These are phyloP conservation scores for Brienomyrus brachyistius DNA, from an alignment of 2,113 vertebrate genomes.

Conservation along the genomic window DNA sequence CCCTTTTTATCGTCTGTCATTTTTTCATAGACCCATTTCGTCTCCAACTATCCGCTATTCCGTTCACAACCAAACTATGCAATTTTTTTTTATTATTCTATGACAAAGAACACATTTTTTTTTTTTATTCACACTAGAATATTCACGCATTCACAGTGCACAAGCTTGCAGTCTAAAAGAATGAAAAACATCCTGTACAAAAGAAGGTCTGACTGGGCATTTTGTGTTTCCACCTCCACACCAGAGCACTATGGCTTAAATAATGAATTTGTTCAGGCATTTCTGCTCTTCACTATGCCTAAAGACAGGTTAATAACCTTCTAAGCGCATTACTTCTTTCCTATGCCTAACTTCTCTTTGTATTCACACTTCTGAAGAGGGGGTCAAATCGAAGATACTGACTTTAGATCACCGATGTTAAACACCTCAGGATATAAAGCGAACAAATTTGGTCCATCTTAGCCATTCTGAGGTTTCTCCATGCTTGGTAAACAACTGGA, in stretches of 20 bases:
- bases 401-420: not conserved
- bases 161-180: constrained; percentile 86
- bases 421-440: constrained; percentile 1
- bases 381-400: not conserved
- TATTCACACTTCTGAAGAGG: constrained; percentile 12
- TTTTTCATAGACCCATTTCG: constrained; percentile 40
- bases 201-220: constrained; percentile 27
- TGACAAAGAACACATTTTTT: constrained; percentile 78
- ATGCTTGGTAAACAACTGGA: not conserved
- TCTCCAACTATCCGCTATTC: constrained; percentile 75
- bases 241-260: constrained; percentile 43
- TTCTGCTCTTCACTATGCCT: constrained; percentile 22
- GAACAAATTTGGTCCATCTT: not conserved
- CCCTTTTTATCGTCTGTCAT: constrained; percentile 28
- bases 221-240: constrained; percentile 29
- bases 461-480: constrained; percentile 11
- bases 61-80: constrained; percentile 85
- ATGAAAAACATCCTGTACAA: constrained; percentile 53
- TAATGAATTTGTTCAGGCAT: constrained; percentile 30
- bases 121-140: constrained; percentile 75
- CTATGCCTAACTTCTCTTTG: not conserved
- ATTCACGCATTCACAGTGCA: constrained; percentile 90
- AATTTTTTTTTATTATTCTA: constrained; percentile 71
- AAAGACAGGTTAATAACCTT: constrained; percentile 17
- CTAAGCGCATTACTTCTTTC: not conserved